Conservation (phyloP, 2,888 invertebrate species). For the Drosophila neoperkinsi region DNA sequence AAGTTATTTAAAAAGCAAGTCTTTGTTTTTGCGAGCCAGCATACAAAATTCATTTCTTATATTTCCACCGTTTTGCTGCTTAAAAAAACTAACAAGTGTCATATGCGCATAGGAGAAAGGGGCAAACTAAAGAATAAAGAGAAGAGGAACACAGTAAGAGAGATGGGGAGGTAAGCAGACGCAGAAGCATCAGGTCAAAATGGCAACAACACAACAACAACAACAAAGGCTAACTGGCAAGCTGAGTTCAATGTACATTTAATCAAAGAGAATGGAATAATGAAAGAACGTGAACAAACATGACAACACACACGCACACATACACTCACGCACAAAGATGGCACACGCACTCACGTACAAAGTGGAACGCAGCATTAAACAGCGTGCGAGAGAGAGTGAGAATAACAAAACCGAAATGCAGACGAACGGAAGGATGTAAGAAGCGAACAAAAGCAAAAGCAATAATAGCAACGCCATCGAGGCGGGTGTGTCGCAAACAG, state of each 20-base stretch:
- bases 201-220: constrained; percentile 24
- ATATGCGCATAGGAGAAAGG: constrained; percentile 12
- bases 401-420: constrained; percentile 61
- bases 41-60: no score
- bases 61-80: background rate
- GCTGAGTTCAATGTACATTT: constrained; percentile 77
- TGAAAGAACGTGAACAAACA: constrained; percentile 67
- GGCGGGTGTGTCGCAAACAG: constrained; percentile 68
- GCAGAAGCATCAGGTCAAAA: constrained; percentile 30
- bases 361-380: constrained; percentile 52
- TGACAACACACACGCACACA: constrained; percentile 12
- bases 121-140: background rate
- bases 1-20: background rate
- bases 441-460: constrained; percentile 43
- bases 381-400: constrained; percentile 23
- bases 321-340: constrained; percentile 43
- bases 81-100: constrained; percentile 30
- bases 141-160: background rate
- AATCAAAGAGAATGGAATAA: constrained; percentile 69
- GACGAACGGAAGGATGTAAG: constrained; percentile 57
- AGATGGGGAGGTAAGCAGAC: constrained; percentile 27
- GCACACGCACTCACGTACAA: constrained; percentile 49
- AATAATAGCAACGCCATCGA: constrained; percentile 47
- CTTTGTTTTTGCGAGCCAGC: background rate
- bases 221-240: constrained; percentile 32